Conservation (phyloP, 2,113 vertebrate genomes). For the Butastur rufipennis region DNA sequence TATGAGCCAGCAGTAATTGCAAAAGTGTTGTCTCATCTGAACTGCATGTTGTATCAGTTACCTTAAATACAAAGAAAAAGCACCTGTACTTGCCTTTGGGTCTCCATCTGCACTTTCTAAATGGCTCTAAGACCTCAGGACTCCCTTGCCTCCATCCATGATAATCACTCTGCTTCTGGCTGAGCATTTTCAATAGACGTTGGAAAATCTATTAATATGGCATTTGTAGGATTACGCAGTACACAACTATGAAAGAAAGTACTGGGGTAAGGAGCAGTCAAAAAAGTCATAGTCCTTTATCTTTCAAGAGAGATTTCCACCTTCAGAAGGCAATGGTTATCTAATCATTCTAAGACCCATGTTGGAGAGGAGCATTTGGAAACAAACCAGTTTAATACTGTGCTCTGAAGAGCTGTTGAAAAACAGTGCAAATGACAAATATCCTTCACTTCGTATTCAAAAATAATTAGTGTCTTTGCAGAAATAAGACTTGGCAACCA, state of each 20-base stretch:
- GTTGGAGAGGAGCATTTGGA: background rate
- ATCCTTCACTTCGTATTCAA: background rate
- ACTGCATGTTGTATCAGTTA: background rate
- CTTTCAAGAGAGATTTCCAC: background rate
- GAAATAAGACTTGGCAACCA: background rate
- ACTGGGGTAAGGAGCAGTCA: background rate
- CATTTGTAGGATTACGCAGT: background rate
- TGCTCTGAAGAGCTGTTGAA: background rate
- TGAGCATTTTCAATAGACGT: background rate
- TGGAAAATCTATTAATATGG: background rate
- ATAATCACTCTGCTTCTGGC: background rate
- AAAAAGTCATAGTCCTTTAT: background rate
- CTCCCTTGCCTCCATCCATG: background rate
- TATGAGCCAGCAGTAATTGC: background rate
- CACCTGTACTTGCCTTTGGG: background rate
- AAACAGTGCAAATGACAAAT: background rate
- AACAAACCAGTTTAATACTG: background rate
- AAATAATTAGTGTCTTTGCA: background rate
- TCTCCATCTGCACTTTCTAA: background rate
- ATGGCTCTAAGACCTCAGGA: background rate
- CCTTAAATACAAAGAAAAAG: background rate
- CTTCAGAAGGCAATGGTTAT: background rate
- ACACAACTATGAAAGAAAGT: background rate
- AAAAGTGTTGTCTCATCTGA: constrained; percentile 37
- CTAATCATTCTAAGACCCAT: background rate